Conservation (phyloP, 2,797 vertebrate genomes). For the Triplophysa yarkandensis region DNA sequence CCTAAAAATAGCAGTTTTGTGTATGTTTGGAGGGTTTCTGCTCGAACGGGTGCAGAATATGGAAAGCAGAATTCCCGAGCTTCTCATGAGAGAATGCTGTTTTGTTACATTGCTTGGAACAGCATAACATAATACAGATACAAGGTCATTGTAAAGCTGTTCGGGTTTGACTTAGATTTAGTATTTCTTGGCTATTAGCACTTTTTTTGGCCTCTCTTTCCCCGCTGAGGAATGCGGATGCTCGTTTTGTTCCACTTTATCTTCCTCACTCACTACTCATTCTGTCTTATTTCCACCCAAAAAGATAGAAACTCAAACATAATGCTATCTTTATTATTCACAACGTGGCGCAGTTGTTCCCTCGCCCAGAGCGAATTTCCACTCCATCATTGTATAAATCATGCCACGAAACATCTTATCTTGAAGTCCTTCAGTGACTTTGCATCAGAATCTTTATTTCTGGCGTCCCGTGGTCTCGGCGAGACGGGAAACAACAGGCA, state of each 20-base stretch:
- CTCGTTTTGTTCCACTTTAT: conserved; percentile 28
- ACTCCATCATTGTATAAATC: conserved; percentile 52
- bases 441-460: conserved; percentile 49
- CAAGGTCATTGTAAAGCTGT: conserved; percentile 1
- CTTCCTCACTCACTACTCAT: background rate
- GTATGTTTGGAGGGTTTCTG: too few relatives aligned
- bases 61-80: background rate
- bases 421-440: conserved; percentile 47
- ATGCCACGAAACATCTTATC: conserved; percentile 41
- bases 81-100: background rate
- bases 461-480: conserved; percentile 45
- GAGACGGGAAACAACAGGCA: conserved; percentile 45
- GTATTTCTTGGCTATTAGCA: background rate
- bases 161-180: background rate
- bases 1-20: too few relatives aligned
- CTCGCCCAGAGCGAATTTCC: conserved; percentile 42
- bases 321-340: conserved; percentile 51
- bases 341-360: conserved; percentile 39
- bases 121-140: background rate
- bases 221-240: background rate
- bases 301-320: conserved; percentile 37
- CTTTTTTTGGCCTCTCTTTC: background rate
- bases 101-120: background rate
- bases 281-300: conserved; percentile 32
- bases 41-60: background rate